These are phyloP conservation scores for Nansenia antarctica DNA, from an alignment of 2,113 vertebrate species.

Conservation along the genomic window DNA sequence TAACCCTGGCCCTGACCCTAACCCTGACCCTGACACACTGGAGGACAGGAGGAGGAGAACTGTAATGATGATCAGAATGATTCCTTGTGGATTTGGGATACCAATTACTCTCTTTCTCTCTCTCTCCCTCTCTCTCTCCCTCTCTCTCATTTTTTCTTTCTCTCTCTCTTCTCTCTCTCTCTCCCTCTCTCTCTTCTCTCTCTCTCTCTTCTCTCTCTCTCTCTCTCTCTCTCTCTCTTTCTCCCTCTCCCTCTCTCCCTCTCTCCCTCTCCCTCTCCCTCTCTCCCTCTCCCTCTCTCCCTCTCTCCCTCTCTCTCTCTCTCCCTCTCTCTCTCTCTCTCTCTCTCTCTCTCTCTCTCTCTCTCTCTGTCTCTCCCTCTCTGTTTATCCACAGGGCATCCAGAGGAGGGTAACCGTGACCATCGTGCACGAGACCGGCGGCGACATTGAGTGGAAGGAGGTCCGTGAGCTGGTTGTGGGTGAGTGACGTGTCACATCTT, in stretches of 20 bases:
- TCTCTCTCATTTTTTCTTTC: not conserved
- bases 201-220: no score
- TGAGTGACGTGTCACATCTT: no score
- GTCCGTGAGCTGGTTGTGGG: conserved; percentile 96
- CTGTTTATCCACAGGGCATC: conserved; percentile 81
- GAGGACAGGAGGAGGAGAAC: no score
- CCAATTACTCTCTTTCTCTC: not conserved
- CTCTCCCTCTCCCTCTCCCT: no score
- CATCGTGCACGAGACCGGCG: conserved; percentile 90
- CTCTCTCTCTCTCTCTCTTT: not conserved
- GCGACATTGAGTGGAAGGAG: conserved; percentile 92
- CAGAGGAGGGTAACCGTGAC: conserved; percentile 94
- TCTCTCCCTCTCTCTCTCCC: not conserved
- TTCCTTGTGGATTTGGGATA: no score
- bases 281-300: not conserved
- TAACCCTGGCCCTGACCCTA: no score
- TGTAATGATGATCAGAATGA: no score
- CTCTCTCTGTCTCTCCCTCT: not conserved
- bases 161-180: not conserved
- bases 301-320: not conserved
- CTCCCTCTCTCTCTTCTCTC: no score
- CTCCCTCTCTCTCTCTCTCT: not conserved
- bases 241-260: not conserved
- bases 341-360: not conserved
- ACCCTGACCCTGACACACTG: no score